These are phyloP conservation scores for Ceyx melanurus DNA, from an alignment of 2,113 vertebrate species.

Conservation along the genomic window DNA sequence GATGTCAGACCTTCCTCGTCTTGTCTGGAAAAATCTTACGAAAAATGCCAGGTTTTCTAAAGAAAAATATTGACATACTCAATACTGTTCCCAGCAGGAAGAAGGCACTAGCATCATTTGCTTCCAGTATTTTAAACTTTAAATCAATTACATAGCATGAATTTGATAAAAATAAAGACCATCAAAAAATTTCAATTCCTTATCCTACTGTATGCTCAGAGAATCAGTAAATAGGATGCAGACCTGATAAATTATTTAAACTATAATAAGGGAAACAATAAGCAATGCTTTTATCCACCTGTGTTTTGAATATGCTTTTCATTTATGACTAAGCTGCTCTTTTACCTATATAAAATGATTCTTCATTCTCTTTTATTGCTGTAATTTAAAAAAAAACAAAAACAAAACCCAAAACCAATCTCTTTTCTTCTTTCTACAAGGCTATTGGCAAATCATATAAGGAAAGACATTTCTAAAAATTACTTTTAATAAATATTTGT, in stretches of 20 bases:
- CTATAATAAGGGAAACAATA: background rate
- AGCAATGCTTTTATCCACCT: background rate
- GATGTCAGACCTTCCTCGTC: background rate
- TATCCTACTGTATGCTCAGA: background rate
- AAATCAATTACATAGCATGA: background rate
- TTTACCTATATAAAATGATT: background rate
- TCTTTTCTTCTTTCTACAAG: background rate
- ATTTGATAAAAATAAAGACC: background rate
- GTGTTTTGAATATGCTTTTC: background rate
- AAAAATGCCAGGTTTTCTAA: background rate
- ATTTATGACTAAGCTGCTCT: slow-evolving; percentile 7
- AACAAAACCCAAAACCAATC: background rate
- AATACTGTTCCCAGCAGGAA: background rate
- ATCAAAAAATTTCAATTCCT: background rate
- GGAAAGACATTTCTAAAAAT: background rate
- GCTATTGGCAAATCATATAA: background rate
- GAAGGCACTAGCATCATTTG: background rate
- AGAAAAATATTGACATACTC: background rate
- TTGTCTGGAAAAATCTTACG: background rate
- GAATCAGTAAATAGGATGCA: slow-evolving; percentile 1
- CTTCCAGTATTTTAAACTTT: background rate
- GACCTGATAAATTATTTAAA: slow-evolving; percentile 34
- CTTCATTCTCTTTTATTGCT: background rate
- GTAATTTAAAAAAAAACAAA: slow-evolving; percentile 18
- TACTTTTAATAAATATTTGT: background rate